Conservation (phyloP, 2,797 vertebrate genomes). For the Hafferia zeledoni region DNA sequence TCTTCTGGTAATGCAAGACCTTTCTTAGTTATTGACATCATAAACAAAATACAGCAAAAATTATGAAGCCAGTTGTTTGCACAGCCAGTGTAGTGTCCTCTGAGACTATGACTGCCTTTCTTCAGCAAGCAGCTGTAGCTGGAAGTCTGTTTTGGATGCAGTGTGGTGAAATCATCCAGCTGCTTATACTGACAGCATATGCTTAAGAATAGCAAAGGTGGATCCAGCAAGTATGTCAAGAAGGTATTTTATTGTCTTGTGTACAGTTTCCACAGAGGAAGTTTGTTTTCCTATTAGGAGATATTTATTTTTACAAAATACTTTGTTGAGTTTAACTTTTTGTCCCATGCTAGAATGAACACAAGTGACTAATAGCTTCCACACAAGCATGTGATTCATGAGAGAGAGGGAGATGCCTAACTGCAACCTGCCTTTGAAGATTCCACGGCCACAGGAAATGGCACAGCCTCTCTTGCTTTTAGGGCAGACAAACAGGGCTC, state of each 20-base stretch:
- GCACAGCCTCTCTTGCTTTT: neutral
- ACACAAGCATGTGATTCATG: neutral
- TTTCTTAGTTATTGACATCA: neutral
- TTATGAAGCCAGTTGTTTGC: neutral
- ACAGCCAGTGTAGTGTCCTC: neutral
- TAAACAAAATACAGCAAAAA: neutral
- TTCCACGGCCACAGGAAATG: neutral
- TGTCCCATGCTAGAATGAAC: neutral
- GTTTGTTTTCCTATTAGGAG: neutral
- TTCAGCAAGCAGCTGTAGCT: neutral
- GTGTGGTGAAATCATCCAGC: neutral
- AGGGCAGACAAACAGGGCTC: neutral
- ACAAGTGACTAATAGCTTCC: neutral
- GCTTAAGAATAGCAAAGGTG: neutral
- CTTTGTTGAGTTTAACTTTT: neutral
- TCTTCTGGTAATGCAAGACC: neutral
- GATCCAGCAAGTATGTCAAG: neutral
- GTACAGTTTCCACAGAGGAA: neutral
- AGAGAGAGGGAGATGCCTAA: neutral
- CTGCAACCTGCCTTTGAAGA: neutral
- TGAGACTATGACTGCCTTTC: neutral
- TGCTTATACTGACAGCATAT: neutral
- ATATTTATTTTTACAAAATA: neutral
- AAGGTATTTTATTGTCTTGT: neutral
- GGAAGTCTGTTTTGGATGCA: neutral